These are phyloP conservation scores for Limanda limanda DNA, from an alignment of 2,113 vertebrate species.

Conservation along the genomic window DNA sequence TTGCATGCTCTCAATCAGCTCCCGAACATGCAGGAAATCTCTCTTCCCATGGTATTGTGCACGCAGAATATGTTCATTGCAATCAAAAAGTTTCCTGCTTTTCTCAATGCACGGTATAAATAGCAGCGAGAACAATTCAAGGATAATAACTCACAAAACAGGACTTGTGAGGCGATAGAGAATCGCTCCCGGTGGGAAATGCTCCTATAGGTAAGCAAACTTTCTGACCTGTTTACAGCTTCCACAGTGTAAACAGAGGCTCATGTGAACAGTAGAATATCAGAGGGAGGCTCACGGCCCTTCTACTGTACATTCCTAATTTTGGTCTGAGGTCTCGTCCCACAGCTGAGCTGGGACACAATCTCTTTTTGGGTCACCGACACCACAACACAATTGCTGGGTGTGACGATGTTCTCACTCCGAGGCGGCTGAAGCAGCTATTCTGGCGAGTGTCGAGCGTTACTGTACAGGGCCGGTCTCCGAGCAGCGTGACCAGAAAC, in stretches of 20 bases:
- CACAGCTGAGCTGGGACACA: slow-evolving; percentile 70
- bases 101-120: slow-evolving; percentile 70
- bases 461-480: slow-evolving; percentile 26
- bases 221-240: slow-evolving; percentile 36
- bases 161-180: slow-evolving; percentile 45
- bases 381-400: slow-evolving; percentile 75
- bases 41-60: slow-evolving; percentile 69
- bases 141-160: slow-evolving; percentile 62
- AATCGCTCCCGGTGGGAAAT: slow-evolving; percentile 50
- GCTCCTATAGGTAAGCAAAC: slow-evolving; percentile 61
- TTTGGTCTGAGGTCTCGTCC: slow-evolving; percentile 74
- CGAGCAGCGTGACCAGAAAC: slow-evolving; percentile 16
- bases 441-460: slow-evolving; percentile 55
- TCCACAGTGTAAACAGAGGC: slow-evolving; percentile 27
- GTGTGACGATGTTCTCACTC: slow-evolving; percentile 64
- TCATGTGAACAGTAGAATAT: slow-evolving; percentile 45
- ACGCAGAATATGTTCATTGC: slow-evolving; percentile 58
- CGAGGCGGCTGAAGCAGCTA: slow-evolving; percentile 50
- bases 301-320: slow-evolving; percentile 65
- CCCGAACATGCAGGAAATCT: slow-evolving; percentile 65
- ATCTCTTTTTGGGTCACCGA: slow-evolving; percentile 65
- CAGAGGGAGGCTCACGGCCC: slow-evolving; percentile 37
- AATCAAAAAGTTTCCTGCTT: slow-evolving; percentile 80
- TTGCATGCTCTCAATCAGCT: slow-evolving; percentile 41
- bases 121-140: slow-evolving; percentile 75